Evolutionary conservation across 2,888 invertebrate genomes (phyloP).

Genomic region (Lottia gigantea): DNA sequence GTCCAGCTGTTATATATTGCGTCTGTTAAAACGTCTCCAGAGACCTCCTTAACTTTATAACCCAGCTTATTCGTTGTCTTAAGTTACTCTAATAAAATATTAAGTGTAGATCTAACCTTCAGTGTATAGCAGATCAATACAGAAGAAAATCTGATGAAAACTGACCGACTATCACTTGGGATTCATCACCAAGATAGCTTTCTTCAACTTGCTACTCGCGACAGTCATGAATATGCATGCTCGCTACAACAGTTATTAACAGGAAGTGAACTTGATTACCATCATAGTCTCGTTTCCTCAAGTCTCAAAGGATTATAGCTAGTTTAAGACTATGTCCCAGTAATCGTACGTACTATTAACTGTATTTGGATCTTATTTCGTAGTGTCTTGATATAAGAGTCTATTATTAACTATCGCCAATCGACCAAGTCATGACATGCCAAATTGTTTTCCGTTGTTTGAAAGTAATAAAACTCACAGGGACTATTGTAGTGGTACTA

Average conservation of each 20-base stretch:
- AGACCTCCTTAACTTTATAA: too few species aligned
- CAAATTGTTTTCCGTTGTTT: background rate
- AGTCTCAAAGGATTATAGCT: background rate
- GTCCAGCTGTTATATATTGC: too few species aligned
- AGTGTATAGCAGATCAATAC: too few species aligned
- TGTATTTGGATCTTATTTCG: too few species aligned
- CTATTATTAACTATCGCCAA: background rate
- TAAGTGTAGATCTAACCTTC: too few species aligned
- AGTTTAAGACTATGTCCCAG: too few species aligned
- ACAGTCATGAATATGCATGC: slow-evolving; percentile 6
- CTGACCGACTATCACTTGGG: background rate
- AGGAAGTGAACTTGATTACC: slow-evolving; percentile 10
- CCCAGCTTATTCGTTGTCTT: too few species aligned
- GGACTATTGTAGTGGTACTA: slow-evolving; percentile 2
- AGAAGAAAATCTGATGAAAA: too few species aligned
- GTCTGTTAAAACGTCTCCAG: too few species aligned
- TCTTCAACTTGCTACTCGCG: background rate
- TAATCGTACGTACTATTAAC: too few species aligned
- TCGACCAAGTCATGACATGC: slow-evolving; percentile 1
- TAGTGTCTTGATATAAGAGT: too few species aligned
- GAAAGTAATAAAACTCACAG: background rate
- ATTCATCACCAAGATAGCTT: slow-evolving; percentile 4
- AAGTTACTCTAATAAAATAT: too few species aligned
- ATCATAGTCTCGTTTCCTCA: background rate
- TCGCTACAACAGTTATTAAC: slow-evolving; percentile 1